Conservation (phyloP, 2,797 vertebrate genomes). For the Phoxinus dragarum region DNA sequence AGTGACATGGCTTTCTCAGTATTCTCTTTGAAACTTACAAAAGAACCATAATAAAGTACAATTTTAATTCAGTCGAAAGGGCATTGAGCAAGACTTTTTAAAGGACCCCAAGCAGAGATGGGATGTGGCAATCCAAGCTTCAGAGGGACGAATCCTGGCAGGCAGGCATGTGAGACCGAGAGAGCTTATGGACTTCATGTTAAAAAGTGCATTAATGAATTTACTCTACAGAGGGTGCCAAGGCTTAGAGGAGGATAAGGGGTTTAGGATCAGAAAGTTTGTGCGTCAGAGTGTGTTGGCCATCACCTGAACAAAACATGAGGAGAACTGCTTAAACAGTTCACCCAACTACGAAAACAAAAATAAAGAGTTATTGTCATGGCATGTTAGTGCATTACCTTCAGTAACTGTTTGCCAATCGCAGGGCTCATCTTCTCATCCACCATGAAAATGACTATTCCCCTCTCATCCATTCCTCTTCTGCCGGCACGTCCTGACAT, state of each 20-base stretch:
- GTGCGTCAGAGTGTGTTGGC: background rate
- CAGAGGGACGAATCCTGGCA: background rate
- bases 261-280: conserved; percentile 29
- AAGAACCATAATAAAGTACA: conserved; percentile 44
- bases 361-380: background rate
- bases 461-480: conserved; percentile 97
- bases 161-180: background rate
- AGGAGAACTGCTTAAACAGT: background rate
- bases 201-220: conserved; percentile 17
- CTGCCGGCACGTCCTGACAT: conserved; percentile 98
- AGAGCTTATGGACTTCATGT: background rate
- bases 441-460: conserved; percentile 98
- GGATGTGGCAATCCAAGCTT: conserved; percentile 16
- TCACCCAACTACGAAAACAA: background rate
- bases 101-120: conserved; percentile 21
- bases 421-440: conserved; percentile 99
- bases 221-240: background rate
- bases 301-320: background rate
- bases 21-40: conserved; percentile 47
- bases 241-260: conserved; percentile 19
- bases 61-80: conserved; percentile 12
- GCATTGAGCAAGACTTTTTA: conserved; percentile 43
- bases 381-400: conserved; percentile 78
- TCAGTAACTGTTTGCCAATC: conserved; percentile 94
- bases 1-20: background rate